Conservation (phyloP, 2,888 invertebrate species). For the Nymphalis polychloros region DNA sequence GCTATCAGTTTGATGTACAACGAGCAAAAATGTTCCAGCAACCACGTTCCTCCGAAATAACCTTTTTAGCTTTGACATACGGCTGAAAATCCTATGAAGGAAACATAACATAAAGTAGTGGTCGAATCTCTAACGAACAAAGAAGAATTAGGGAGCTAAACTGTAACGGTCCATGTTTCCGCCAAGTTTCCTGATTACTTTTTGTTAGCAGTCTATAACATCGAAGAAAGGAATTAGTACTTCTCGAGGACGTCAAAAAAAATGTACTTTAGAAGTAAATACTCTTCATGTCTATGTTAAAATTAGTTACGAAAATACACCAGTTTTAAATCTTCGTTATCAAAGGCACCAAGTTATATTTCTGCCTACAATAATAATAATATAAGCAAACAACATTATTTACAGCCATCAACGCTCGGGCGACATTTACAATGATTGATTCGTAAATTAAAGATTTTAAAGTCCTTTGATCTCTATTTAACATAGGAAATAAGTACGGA, state of each 20-base stretch:
- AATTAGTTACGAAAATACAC: neutral
- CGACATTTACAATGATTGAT: slow-evolving; percentile 17
- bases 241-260: neutral
- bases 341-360: neutral
- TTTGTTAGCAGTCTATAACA: slow-evolving; percentile 20
- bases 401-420: slow-evolving; percentile 11
- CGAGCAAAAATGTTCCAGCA: slow-evolving; percentile 1
- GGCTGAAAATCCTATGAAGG: slow-evolving; percentile 13
- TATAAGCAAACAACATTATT: slow-evolving; percentile 14
- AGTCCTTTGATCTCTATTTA: neutral
- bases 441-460: slow-evolving; percentile 8
- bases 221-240: slow-evolving; percentile 13
- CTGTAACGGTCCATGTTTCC: slow-evolving; percentile 26
- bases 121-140: slow-evolving; percentile 16
- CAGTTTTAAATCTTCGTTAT: neutral
- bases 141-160: slow-evolving; percentile 30
- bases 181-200: slow-evolving; percentile 27
- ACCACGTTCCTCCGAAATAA: neutral
- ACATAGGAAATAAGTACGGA: neutral
- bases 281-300: neutral
- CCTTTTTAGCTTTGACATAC: slow-evolving; percentile 14
- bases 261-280: neutral
- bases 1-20: slow-evolving; percentile 25
- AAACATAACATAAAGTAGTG: slow-evolving; percentile 1
- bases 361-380: neutral